A percentile compares a stretch with the other conserved stretches of the same genome.
These are phyloP conservation scores for Spilogale gracilis DNA, from an alignment of 2,113 vertebrate genomes.

Conservation along the genomic window DNA sequence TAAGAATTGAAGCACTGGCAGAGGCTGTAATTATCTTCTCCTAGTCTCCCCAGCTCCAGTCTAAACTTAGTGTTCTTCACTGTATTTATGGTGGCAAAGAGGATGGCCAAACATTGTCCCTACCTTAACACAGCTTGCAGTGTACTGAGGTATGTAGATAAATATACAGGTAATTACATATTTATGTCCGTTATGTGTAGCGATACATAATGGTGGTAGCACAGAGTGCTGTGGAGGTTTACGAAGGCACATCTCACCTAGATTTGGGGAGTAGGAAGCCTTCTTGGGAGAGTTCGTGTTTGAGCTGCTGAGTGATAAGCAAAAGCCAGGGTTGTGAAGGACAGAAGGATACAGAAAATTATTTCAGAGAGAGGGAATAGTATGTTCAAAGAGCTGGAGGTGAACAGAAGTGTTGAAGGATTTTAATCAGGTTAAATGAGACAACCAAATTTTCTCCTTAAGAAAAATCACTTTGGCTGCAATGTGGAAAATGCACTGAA, in stretches of 20 bases:
- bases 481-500: neutral
- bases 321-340: neutral
- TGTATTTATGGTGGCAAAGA: neutral
- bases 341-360: neutral
- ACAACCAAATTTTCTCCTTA: neutral
- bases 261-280: neutral
- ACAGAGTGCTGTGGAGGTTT: neutral
- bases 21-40: neutral
- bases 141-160: neutral
- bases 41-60: neutral
- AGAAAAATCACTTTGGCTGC: conserved; percentile 39
- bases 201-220: neutral
- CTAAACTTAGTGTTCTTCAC: neutral
- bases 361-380: neutral
- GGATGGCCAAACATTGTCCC: neutral
- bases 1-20: conserved; percentile 2
- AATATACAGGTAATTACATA: neutral
- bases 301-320: neutral
- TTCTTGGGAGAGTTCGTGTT: neutral
- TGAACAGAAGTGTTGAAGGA: neutral
- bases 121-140: neutral
- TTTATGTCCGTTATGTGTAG: neutral
- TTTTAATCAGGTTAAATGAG: conserved; percentile 23
- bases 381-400: neutral
- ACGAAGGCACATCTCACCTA: neutral